These are phyloP conservation scores for Brachionus angularis DNA, from an alignment of 1,140 invertebrate species.

Conservation along the genomic window DNA sequence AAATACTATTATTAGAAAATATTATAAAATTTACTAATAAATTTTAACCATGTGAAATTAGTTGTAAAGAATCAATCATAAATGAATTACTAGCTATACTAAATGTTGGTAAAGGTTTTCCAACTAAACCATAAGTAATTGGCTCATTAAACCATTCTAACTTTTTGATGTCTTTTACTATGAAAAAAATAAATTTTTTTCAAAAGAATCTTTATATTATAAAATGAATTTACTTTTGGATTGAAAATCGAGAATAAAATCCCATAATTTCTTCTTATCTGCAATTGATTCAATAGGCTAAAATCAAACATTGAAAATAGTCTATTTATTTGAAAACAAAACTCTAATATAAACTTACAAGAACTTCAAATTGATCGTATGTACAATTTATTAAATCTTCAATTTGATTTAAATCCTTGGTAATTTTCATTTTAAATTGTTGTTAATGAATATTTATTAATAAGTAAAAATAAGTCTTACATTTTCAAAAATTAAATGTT, in stretches of 20 bases:
- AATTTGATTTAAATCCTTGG: constrained; percentile 40
- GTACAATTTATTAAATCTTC: constrained; percentile 25
- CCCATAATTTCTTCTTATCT: constrained; percentile 27
- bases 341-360: no score
- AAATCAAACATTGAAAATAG: no score
- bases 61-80: constrained; percentile 14
- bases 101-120: neutral
- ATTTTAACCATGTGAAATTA: constrained; percentile 34
- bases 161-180: constrained; percentile 25
- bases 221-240: neutral
- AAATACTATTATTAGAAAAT: neutral
- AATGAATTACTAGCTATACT: constrained; percentile 7
- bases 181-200: neutral
- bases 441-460: neutral
- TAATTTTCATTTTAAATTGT: neutral
- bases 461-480: constrained; percentile 4
- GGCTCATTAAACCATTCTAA: constrained; percentile 42
- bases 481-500: constrained; percentile 43
- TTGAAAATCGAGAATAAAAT: constrained; percentile 35
- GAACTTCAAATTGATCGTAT: constrained; percentile 25
- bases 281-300: constrained; percentile 1
- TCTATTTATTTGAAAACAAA: no score
- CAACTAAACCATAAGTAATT: constrained; percentile 12
- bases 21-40: neutral
- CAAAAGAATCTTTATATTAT: neutral